Evolutionary conservation across 2,888 invertebrate species (phyloP), one percentile per base, ranked within the genome.

Genomic region (Hybos culiciformis): DNA sequence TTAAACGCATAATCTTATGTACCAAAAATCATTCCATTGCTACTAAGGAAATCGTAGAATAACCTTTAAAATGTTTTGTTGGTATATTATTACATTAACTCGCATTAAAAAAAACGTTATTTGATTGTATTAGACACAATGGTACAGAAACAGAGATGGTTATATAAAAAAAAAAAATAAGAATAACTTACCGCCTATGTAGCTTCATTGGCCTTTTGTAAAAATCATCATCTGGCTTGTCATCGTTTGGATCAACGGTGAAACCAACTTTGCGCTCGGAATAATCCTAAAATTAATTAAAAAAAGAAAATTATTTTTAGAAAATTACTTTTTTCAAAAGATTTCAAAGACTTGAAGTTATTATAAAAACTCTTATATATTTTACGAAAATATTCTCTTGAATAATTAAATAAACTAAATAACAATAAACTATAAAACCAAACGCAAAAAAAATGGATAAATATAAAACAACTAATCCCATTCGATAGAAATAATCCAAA

Each of bases 221-320:
- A 32, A 65, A 65, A 43, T 65, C 62, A 46, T 66, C 65, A 29
- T 66, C 64, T 5, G 51, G 52, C 37, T 60, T 62, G 9, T 50
- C 50, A 7, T 50, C 52, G 17, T 48, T 47, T 12, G 60, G 62
- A 45, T 67, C 68, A 38, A 73, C 69, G 50, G 70, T 68, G 64
- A 80, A 80, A 60, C 78, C 81, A 55, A 79, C 83, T 53, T 74
- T 75, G 51, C 72, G 66, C 50, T 68, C 72, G 51, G 71, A 69
- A 54, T 66, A 62, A 49, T 69, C 72, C 67, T 72, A 46, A 44
- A 40, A 36, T 41, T 32, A 17, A 19, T 12, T 15, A 17, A n/a
- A 14, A 38, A 15, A 39, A 29, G n/a, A n/a, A n/a, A 23, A 5
- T n/a, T 29, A 6, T n/a, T 29, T 29, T 29, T 8, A 5, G 26